Base-by-base conservation (phyloP, 2,797 vertebrate genomes). In the Falco concolor region DNA sequence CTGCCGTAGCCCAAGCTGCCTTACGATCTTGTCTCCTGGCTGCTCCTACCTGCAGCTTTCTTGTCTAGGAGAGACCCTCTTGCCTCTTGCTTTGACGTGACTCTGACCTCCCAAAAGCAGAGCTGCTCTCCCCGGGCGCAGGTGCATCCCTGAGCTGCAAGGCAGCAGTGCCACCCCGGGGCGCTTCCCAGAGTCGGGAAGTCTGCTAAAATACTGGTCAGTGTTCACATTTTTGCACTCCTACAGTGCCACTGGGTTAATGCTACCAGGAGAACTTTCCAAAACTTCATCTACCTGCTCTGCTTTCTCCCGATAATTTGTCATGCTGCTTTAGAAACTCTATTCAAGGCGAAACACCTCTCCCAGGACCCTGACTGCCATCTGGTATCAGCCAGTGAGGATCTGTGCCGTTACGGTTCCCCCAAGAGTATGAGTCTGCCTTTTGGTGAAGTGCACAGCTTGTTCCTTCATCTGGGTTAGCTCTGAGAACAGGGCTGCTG, bases 131-230 rank as follows among this genome's bases (percentile, higher is more conserved):
- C 28, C 54, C 1, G 3, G 13, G 27, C 40, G 77, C 84, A 91
- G 84, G 73, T 68, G 60, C 72, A 8, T 34, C 50, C 50, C 42
- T 17, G 56, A 2, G 6, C 38, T 34, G 22, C 54, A 23, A 47
- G 38, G 78, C 74, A 79, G 83, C 70, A 96, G 45, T 84, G 95
- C 90, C 91, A 88, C 90, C 91, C 89, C 24, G 21, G 76, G 93
- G 84, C 81, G 30, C 77, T 68, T 68, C 13, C 38, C 50, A 78
- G 86, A 72, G 60, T 1, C 57, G 59, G 60, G 75, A 60, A 40
- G 5, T 27, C 49, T 50, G 57, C 60, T 60, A 22, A 69, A 50
- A 56, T 8, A 53, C 0, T 0, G 23, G 10, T 28, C 86, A 36
- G 53, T 1, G 0, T 22, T 63, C 30, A 7, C 40, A 4, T 38